Base-by-base conservation (phyloP, 2,888 invertebrate species). In the Cabera pusaria region DNA sequence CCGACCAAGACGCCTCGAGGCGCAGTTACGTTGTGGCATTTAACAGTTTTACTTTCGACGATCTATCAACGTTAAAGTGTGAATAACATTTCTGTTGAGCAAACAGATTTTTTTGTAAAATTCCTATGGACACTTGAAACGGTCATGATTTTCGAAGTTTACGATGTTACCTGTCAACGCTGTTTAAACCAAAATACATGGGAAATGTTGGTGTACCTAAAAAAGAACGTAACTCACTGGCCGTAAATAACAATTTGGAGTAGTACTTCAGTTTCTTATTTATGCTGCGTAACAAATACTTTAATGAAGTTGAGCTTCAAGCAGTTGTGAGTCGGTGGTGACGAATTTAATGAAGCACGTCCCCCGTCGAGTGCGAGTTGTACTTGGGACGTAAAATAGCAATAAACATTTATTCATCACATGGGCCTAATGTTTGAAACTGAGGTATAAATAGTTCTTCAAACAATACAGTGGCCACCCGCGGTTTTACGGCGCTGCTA, bases 221-320 rank as follows among this genome's bases (percentile, higher is more conserved):
- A 67, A 70, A 68, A 49, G 52, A 42, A 66, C 29, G 42, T 52
- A 59, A 69, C 63, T 66, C 67, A 69, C 64, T 67, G 59, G 61
- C 67, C 55, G 51, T 72, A 72, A 75, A 77, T 66, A 66, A 59
- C 56, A 65, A 70, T 72, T 70, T 64, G 51, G 64, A 55, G 45
- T 56, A 52, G 17, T 19, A 19, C 29, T 31, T 32, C 7, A 14
- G 22, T 20, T 25, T 20, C 9, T n/a, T n/a, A n/a, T n/a, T n/a
- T n/a, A n/a, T n/a, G n/a, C n/a, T n/a, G n/a, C n/a, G n/a, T 6
- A 24, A 32, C 32, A 22, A 32, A 33, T 19, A 33, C 7, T 33
- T 24, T 49, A 52, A 46, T 22, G 23, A 27, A 24, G 17, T 11
- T 7, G 16, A 6, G 9, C 16, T 22, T 31, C 17, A 19, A 10